Base-by-base conservation (phyloP, 2,113 vertebrate genomes). In the Nematolebias whitei region DNA sequence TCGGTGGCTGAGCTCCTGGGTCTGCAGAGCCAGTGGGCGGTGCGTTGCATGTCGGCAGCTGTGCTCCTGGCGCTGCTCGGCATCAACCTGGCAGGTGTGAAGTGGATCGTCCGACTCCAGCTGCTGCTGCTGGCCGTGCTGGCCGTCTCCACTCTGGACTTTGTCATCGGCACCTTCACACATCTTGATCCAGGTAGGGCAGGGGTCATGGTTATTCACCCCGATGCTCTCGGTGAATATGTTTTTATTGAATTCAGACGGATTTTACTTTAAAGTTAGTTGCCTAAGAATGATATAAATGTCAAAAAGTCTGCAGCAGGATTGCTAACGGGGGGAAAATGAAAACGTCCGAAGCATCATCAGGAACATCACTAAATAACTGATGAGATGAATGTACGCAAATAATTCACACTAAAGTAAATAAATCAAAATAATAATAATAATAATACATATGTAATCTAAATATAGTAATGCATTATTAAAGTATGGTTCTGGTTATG, bases 91-190 rank as follows among this genome's bases (percentile, higher is more conserved):
- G 97, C 97, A 0, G 98, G 97, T 0, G 96, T 99, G 57, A 98
- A 96, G 57, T 99, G 98, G 97, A 98, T 99, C 38, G 93, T 99
- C 58, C 92, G 96, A 29, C 94, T 99, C 19, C 97, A 99, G 86
- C 93, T 99, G 63, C 87, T 98, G 64, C 94, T 99, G 61, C 92
- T 99, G 62, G 91, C 94, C 29, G 86, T 99, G 12, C 92, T 99
- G 77, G 96, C 96, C 0, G 75, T 97, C 63, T 98, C 98, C 12
- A 98, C 96, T 0, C 84, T 99, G 87, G 97, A 99, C 90, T 96
- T 99, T 63, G 93, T 99, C 19, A 88, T 96, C 1, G 98, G 98
- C 47, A 96, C 96, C 23, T 99, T 98, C 83, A 93, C 95, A 0
- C 96, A 98, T 80, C 92, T 99, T 12, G 95, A 98, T 82, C 95